phyloP scores from a whole-genome alignment of 2,113 vertebrate genomes.

The Eurystomus gularis region DNA sequence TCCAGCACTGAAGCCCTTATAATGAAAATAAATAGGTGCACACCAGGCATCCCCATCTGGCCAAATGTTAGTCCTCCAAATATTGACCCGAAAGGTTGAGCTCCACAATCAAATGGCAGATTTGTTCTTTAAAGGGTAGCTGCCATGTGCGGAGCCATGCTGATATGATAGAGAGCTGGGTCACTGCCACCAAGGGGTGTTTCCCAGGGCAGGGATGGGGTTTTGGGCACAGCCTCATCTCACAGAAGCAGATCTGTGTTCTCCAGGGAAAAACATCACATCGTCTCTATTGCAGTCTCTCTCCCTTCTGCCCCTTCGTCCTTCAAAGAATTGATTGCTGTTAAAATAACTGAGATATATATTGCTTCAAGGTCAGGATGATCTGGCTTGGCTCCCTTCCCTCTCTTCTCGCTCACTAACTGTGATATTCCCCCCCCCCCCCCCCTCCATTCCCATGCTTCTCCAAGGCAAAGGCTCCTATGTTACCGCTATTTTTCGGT shows the following conservation, averaged over 20 bases:
- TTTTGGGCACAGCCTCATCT: neutral
- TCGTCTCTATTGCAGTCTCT: neutral
- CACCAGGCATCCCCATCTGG: neutral
- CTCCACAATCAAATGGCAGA: neutral
- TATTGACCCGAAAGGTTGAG: neutral
- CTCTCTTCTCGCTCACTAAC: slow-evolving; percentile 7
- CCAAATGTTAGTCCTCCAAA: neutral
- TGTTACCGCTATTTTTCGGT: neutral
- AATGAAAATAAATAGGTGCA: neutral
- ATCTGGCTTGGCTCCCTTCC: slow-evolving; percentile 46
- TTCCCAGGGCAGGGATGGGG: neutral
- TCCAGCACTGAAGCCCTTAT: neutral
- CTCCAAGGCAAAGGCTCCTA: neutral
- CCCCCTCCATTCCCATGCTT: neutral
- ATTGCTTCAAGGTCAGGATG: slow-evolving; percentile 73
- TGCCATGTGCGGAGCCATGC: rapidly evolving
- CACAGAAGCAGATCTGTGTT: neutral
- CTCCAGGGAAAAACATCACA: neutral
- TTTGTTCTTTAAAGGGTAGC: neutral
- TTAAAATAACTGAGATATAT: slow-evolving; percentile 74
- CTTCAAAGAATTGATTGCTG: slow-evolving; percentile 81
- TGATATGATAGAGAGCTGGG: neutral
- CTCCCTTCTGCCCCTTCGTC: slow-evolving; percentile 55
- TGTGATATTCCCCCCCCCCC: neutral
- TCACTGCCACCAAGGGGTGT: neutral